phyloP scores from a whole-genome alignment of 2,113 vertebrate species.

The Lagopus muta region DNA sequence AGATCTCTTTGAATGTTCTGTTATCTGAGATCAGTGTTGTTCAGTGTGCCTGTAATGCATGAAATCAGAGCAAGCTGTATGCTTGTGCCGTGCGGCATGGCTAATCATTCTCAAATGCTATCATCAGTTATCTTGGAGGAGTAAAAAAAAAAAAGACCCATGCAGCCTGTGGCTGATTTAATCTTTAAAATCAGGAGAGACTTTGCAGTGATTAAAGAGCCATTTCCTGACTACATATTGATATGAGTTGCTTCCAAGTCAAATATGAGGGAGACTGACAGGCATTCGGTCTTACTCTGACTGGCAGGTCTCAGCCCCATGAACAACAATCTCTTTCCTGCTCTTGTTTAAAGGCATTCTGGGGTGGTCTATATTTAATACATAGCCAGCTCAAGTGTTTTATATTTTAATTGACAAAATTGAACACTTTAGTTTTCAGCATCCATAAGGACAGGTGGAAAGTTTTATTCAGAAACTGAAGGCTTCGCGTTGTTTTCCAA shows the following conservation, averaged over 20 bases:
- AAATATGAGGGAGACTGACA: slow-evolving; percentile 53
- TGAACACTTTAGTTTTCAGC: slow-evolving; percentile 41
- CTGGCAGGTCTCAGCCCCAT: slow-evolving; percentile 46
- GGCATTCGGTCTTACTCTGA: slow-evolving; percentile 45
- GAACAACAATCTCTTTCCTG: not conserved
- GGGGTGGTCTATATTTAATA: slow-evolving; percentile 60
- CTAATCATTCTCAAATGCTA: slow-evolving; percentile 59
- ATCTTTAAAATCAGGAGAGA: slow-evolving; percentile 71
- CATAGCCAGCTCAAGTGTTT: slow-evolving; percentile 17
- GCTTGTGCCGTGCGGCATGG: not conserved
- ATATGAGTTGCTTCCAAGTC: slow-evolving; percentile 67
- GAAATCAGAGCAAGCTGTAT: slow-evolving; percentile 48
- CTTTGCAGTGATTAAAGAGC: slow-evolving; percentile 70
- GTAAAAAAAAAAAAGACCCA: slow-evolving; percentile 1
- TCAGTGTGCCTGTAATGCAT: slow-evolving; percentile 14
- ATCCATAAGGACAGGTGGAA: slow-evolving; percentile 66
- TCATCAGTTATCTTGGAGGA: slow-evolving; percentile 53
- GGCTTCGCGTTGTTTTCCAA: slow-evolving; percentile 34
- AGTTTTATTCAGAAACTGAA: slow-evolving; percentile 50
- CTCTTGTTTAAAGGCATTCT: slow-evolving; percentile 4
- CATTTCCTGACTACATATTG: slow-evolving; percentile 68
- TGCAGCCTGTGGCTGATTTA: slow-evolving; percentile 53
- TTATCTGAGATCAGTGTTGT: slow-evolving; percentile 49
- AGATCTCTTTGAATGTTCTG: slow-evolving; percentile 21
- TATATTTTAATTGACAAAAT: slow-evolving; percentile 46